Base-by-base conservation (phyloP, 1,140 invertebrate species). In the Panulirus ornatus region DNA sequence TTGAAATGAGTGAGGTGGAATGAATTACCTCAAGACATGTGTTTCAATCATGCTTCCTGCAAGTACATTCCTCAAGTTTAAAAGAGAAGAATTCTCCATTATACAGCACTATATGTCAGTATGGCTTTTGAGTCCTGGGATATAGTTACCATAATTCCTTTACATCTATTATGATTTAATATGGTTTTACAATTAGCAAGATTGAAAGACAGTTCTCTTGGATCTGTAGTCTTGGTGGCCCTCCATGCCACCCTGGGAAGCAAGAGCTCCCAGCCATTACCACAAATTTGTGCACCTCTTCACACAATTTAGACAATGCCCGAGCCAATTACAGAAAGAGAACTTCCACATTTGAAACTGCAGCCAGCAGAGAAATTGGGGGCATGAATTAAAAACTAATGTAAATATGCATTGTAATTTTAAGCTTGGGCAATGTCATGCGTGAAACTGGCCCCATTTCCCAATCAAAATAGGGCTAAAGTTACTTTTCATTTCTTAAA, bases 1-100 rank as follows among this genome's bases (percentile, higher is more conserved):
- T 40, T 88, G 73, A 78, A 78, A 84, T 84, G 83, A 88, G 75
- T 88, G 85, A 88, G 76, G 85, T 88, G 85, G 76, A 88, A 88
- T 81, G 85, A 88, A 79, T 78, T 79, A 76, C 73, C 58, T 88
- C 34, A 54, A 79, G 75, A 27, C 36, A 36, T 70, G 76, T 78
- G n/a, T 81, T 88, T 88, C 85, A 88, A 70, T 66, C 75, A 66
- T 58, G 44, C 85, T 54, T 88, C 27, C 85, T 79, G 38, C 70
- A 86, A 51, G 8, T 63, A 58, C 16, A 22, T 27, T 47, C 47
- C 54, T 66, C 3, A 58, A 58, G 54, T 22, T 22, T 58, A 22
- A 22, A 58, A 19, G n/a, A 66, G 27, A 66, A 30, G 30, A 66
- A 66, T 66, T 27, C 58, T 27, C 58, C 3, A 66, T 30, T 66